Percentiles rank a stretch among this genome's conserved stretches.
Evolutionary conservation across 2,888 invertebrate genomes (phyloP).

Genomic region (Melinaea menophilus): DNA sequence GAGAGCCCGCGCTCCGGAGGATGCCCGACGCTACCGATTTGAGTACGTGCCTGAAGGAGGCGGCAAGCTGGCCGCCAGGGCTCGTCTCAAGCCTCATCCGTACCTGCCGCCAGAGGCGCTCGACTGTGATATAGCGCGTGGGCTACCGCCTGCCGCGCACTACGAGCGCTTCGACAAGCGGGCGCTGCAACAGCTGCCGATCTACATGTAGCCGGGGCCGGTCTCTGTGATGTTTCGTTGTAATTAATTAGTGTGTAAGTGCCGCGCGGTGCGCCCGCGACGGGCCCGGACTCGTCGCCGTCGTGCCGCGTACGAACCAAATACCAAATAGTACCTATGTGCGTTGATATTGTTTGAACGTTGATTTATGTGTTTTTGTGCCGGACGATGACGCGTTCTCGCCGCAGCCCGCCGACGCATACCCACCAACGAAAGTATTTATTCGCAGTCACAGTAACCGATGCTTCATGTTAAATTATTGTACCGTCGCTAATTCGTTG

Average conservation of each 20-base stretch:
- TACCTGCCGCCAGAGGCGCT: constrained; percentile 46
- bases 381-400: constrained; percentile 45
- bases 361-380: constrained; percentile 66
- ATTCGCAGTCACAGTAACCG: constrained; percentile 69
- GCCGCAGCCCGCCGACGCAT: constrained; percentile 33
- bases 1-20: constrained; percentile 34
- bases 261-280: constrained; percentile 34
- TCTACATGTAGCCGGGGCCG: constrained; percentile 70
- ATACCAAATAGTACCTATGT: constrained; percentile 73
- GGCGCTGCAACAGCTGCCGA: constrained; percentile 73
- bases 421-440: constrained; percentile 69
- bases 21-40: constrained; percentile 34
- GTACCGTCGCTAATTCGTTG: constrained; percentile 73
- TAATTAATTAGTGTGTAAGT: constrained; percentile 68
- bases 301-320: constrained; percentile 48
- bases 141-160: constrained; percentile 59
- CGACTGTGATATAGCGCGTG: constrained; percentile 71
- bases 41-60: constrained; percentile 42
- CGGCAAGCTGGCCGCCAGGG: constrained; percentile 37
- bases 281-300: constrained; percentile 22
- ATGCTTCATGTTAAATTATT: constrained; percentile 70
- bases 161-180: constrained; percentile 74
- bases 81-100: constrained; percentile 45
- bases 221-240: constrained; percentile 68
- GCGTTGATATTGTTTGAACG: constrained; percentile 70